phyloP scores from a whole-genome alignment of 1,140 invertebrate genomes.

The Dendroctonus valens region DNA sequence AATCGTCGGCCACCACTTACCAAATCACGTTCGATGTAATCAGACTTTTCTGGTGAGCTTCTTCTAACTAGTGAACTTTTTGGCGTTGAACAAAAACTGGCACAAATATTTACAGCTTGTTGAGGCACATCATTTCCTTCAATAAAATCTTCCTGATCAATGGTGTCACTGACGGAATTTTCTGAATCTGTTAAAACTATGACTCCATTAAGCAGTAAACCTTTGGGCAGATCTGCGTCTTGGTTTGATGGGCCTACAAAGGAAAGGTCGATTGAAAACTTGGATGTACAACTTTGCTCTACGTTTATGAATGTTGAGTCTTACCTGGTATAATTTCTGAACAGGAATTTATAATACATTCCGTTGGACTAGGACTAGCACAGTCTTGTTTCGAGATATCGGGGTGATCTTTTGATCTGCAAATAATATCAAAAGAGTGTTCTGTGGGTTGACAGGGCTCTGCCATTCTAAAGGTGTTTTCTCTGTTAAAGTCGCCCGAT shows the following conservation, averaged over 20 bases:
- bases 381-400: constrained; percentile 49
- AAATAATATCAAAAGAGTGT: constrained; percentile 14
- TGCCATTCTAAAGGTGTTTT: constrained; percentile 46
- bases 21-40: constrained; percentile 37
- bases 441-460: constrained; percentile 37
- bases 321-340: constrained; percentile 31
- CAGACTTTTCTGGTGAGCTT: constrained; percentile 15
- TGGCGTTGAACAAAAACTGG: constrained; percentile 33
- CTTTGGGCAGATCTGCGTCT: constrained; percentile 17
- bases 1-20: constrained; percentile 28
- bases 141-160: constrained; percentile 44
- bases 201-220: constrained; percentile 41
- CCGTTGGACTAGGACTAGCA: constrained; percentile 50
- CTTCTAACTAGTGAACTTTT: constrained; percentile 38
- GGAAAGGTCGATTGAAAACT: neutral
- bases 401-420: constrained; percentile 40
- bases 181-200: constrained; percentile 44
- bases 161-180: constrained; percentile 31
- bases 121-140: constrained; percentile 37
- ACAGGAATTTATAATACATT: constrained; percentile 44
- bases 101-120: constrained; percentile 21
- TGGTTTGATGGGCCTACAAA: neutral
- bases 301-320: neutral
- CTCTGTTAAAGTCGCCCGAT: constrained; percentile 10
- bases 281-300: neutral